Percentiles rank a stretch among this genome's conserved stretches.
Evolutionary conservation across 2,888 invertebrate genomes (phyloP).

Genomic region (Ophion ellenae): DNA sequence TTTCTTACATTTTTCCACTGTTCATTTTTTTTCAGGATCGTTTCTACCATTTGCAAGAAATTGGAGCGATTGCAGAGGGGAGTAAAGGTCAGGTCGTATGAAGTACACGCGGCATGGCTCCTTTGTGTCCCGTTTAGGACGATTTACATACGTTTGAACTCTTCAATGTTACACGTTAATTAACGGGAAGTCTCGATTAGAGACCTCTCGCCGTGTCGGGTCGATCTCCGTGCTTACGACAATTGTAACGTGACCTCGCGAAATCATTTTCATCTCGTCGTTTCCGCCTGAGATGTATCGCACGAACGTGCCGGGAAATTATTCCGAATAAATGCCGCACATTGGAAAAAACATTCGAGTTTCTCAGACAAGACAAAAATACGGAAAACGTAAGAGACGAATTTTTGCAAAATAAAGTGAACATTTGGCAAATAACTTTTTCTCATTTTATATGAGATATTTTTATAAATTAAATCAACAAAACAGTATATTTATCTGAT

Average conservation of each 20-base stretch:
- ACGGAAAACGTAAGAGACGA: neutral
- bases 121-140: constrained; percentile 76
- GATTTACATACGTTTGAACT: constrained; percentile 68
- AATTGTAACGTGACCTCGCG: constrained; percentile 50
- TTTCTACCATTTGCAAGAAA: neutral
- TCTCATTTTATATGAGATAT: neutral
- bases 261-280: constrained; percentile 43
- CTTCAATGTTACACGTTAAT: constrained; percentile 40
- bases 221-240: constrained; percentile 25
- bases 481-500: neutral
- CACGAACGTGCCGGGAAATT: neutral
- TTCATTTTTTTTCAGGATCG: neutral
- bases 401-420: neutral
- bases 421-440: neutral
- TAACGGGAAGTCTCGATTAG: constrained; percentile 61
- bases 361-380: neutral
- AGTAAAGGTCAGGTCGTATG: neutral
- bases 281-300: constrained; percentile 15
- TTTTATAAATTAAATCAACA: neutral
- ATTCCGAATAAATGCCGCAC: neutral
- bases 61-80: neutral
- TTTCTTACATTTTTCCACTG: neutral
- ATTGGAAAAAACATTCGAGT: neutral
- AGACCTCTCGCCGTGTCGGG: neutral
- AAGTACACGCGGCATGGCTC: constrained; percentile 65